Base-by-base conservation (phyloP, 2,888 invertebrate species). In the Phyto melanocephala region DNA sequence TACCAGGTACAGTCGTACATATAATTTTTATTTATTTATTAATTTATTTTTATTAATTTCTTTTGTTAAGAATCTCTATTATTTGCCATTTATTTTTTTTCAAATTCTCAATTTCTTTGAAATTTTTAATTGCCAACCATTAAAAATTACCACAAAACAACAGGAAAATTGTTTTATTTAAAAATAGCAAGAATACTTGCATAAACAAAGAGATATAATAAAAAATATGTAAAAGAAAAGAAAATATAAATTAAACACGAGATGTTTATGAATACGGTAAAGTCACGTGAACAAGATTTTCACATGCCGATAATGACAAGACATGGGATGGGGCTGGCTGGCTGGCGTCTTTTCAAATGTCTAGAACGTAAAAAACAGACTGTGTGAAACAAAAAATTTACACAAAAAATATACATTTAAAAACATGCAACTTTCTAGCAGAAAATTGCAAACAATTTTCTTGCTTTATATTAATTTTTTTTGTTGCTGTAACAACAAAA, bases 261-360 rank as follows among this genome's bases (percentile, higher is more conserved):
- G 71, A 80, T 54, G 60, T 20, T 47, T 71, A 81, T 78, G 54
- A 74, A 78, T 74, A 68, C 35, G 56, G 42, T 35, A 45, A 63
- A 68, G 40, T 63, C 81, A 78, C 77, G 81, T 81, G 74, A 78
- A 70, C 56, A 35, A 78, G 81, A 81, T 81, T 81, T 81, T 78
- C 81, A 50, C 77, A 71, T 20, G 2, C 45, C 65, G 78, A 79
- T 79, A 79, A 65, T 50, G 63, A 65, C 33, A 42, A 72, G 22
- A 40, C 50, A 52, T 40, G 47, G 24, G 58, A 40, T 11, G 40
- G 11, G n/a, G n/a, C n/a, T n/a, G n/a, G n/a, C n/a, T 58, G 35
- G 56, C 47, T 75, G 65, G 65, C 76, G 68, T 68, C 76, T 67
- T 10, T 1, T 1, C 7, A 65, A 35, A 67, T 47, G 65, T 60